A percentile compares a stretch with the other conserved stretches of the same genome.
These are phyloP conservation scores for Leucoma salicis DNA, from an alignment of 2,888 invertebrate species.

Conservation along the genomic window DNA sequence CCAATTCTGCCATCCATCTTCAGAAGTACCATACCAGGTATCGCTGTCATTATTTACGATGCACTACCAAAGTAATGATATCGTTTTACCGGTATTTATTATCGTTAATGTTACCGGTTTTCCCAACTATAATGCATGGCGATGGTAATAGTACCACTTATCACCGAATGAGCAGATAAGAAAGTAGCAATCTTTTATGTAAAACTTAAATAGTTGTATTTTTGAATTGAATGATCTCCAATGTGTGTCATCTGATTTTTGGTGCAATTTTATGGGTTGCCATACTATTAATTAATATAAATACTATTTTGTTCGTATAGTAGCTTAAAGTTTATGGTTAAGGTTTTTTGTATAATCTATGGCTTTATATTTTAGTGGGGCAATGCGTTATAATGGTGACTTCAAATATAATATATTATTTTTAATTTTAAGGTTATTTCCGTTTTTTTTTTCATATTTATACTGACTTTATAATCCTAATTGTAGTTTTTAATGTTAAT, in stretches of 20 bases:
- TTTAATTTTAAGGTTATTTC: background rate
- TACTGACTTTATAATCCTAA: too few species aligned
- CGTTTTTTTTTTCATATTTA: too few species aligned
- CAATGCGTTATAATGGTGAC: background rate
- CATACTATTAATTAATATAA: slow-evolving; percentile 29
- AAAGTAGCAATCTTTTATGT: slow-evolving; percentile 2
- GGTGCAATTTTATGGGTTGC: slow-evolving; percentile 39
- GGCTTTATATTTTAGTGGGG: slow-evolving; percentile 13
- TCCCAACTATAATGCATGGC: too few species aligned
- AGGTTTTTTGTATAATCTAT: slow-evolving; percentile 9
- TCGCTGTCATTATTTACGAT: too few species aligned
- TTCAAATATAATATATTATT: slow-evolving; percentile 1
- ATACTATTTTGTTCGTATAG: slow-evolving; percentile 27
- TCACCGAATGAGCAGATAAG: too few species aligned
- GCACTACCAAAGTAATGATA: too few species aligned
- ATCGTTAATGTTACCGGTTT: too few species aligned
- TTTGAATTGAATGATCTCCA: slow-evolving; percentile 36
- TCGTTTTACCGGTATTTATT: too few species aligned
- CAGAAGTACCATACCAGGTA: too few species aligned
- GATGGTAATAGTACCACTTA: too few species aligned
- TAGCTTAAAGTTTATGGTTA: slow-evolving; percentile 17
- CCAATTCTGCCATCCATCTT: too few species aligned
- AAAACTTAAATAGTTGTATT: slow-evolving; percentile 4
- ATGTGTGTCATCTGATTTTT: slow-evolving; percentile 37
- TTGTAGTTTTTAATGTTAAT: background rate